Percentiles rank a stretch among this genome's conserved stretches.
phyloP scores from a whole-genome alignment of 92 coral and sea anemone genomes.

The Zoanthus gigantus region DNA sequence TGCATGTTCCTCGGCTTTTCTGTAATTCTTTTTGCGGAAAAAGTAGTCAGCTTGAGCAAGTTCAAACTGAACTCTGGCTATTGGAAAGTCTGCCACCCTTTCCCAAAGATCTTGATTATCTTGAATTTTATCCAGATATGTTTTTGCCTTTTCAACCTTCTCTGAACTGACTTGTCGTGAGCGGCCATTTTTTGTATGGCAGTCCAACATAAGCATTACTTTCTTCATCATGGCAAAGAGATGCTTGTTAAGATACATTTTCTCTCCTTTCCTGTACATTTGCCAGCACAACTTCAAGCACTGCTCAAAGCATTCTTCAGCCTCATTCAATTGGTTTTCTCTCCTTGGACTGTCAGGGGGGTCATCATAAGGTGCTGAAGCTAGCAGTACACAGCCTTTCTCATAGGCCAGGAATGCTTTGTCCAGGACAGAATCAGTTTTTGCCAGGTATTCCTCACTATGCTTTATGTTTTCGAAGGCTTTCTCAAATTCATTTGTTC shows the following conservation, averaged over 20 bases:
- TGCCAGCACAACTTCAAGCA: background rate
- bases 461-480: conserved; percentile 17
- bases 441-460: background rate
- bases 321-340: conserved; percentile 6
- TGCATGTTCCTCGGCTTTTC: conserved; percentile 23
- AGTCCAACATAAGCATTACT: conserved; percentile 22
- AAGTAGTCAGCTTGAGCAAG: conserved; percentile 25
- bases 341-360: background rate
- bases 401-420: conserved; percentile 43
- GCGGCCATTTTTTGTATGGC: conserved; percentile 17
- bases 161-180: background rate
- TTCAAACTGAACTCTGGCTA: conserved; percentile 34
- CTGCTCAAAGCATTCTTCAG: conserved; percentile 16
- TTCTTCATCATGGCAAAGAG: conserved; percentile 32
- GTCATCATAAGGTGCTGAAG: background rate
- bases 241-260: conserved; percentile 20
- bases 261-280: conserved; percentile 21
- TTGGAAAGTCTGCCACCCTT: background rate
- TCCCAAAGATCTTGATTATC: conserved; percentile 14
- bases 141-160: conserved; percentile 1
- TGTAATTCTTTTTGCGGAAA: conserved; percentile 32
- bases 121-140: conserved; percentile 20
- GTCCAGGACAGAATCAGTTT: conserved; percentile 30
- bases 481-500: conserved; percentile 28
- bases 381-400: conserved; percentile 33